phyloP scores from a whole-genome alignment of 2,113 vertebrate genomes.

The Microcebus ravelobensis region DNA sequence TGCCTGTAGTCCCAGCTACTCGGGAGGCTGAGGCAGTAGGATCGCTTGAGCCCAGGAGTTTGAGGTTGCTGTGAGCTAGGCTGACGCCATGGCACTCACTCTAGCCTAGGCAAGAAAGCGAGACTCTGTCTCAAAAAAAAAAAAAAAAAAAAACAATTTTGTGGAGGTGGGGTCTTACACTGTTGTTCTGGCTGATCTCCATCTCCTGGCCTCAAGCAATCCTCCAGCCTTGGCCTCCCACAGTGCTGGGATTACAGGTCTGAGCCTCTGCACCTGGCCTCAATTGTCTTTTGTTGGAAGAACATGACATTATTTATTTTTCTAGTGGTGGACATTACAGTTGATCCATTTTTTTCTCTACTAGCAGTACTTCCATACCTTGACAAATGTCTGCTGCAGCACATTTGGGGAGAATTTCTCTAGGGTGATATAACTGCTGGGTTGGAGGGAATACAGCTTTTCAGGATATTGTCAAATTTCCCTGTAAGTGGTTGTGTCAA shows the following conservation, averaged over 20 bases:
- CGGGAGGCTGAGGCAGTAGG: too few relatives aligned
- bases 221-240: neutral
- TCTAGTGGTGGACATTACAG: neutral
- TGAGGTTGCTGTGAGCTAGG: too few relatives aligned
- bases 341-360: neutral
- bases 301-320: neutral
- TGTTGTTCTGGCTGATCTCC: neutral
- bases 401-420: neutral
- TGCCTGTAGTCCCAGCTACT: too few relatives aligned
- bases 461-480: neutral
- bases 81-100: too few relatives aligned
- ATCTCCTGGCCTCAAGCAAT: neutral
- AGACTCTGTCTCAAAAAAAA: too few relatives aligned
- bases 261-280: neutral
- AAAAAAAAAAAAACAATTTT: too few relatives aligned
- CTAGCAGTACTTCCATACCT: neutral
- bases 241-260: neutral
- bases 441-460: neutral
- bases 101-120: too few relatives aligned
- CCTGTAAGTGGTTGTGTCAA: neutral
- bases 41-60: too few relatives aligned
- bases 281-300: neutral
- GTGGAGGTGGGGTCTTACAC: too few relatives aligned
- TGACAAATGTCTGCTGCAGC: neutral
- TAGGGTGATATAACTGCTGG: neutral